Percentiles rank a stretch among this genome's conserved stretches.
Evolutionary conservation across 2,888 invertebrate genomes (phyloP).

Genomic region (Laothoe populi): DNA sequence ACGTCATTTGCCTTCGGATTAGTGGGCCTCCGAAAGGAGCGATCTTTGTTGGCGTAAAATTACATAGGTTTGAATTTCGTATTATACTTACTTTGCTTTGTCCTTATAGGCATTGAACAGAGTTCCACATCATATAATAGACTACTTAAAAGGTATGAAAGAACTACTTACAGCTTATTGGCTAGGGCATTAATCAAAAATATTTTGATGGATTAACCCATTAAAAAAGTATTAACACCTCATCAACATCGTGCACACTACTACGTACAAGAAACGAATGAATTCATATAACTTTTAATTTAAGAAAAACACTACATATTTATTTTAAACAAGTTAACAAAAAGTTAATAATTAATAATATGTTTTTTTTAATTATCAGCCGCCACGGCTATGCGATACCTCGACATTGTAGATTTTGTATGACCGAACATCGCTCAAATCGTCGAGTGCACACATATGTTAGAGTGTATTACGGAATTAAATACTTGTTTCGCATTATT

Average conservation of each 20-base stretch:
- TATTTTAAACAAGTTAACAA: no score
- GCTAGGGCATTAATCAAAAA: background rate
- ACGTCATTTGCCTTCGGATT: slow-evolving; percentile 34
- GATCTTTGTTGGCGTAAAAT: slow-evolving; percentile 22
- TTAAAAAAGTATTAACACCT: slow-evolving; percentile 1
- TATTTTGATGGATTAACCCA: background rate
- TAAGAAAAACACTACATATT: no score
- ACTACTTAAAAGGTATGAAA: background rate
- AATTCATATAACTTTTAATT: no score
- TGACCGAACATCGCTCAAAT: no score
- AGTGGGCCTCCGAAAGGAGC: slow-evolving; percentile 32
- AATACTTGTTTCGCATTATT: no score
- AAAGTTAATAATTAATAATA: no score
- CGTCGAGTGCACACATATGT: no score
- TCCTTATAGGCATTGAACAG: background rate
- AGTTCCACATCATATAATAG: background rate
- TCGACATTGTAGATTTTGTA: no score
- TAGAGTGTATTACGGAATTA: no score
- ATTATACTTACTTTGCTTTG: background rate
- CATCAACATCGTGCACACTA: background rate
- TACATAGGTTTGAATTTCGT: background rate
- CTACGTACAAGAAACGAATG: background rate
- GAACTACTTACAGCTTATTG: background rate
- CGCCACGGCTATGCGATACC: no score
- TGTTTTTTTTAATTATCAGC: no score